Evolutionary conservation across 1,140 invertebrate species (phyloP).

Genomic region (Laupala kohalensis): DNA sequence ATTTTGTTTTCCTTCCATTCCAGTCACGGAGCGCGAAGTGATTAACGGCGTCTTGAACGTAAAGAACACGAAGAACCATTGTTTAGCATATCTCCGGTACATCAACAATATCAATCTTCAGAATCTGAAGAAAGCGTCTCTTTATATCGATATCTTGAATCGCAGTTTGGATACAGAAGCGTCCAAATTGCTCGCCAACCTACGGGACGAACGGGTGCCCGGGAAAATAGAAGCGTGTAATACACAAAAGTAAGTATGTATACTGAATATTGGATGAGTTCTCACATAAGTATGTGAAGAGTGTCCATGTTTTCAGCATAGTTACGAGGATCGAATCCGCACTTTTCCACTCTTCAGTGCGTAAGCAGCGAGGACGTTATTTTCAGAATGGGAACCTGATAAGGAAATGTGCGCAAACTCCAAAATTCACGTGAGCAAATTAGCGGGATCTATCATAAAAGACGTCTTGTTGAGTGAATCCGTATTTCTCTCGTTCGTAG

Average conservation of each 20-base stretch:
- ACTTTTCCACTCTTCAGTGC: too few species aligned
- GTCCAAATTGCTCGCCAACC: conserved; percentile 72
- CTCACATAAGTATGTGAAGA: too few species aligned
- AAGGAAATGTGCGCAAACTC: too few species aligned
- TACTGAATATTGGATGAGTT: too few species aligned
- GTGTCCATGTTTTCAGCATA: too few species aligned
- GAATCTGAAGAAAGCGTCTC: conserved; percentile 81
- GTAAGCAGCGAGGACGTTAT: too few species aligned
- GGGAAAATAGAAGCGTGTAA: conserved; percentile 79
- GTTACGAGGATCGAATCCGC: too few species aligned
- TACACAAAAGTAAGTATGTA: conserved; percentile 57
- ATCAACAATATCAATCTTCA: conserved; percentile 97
- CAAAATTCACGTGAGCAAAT: too few species aligned
- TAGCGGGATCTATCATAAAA: too few species aligned
- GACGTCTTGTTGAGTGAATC: too few species aligned
- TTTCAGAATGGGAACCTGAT: too few species aligned
- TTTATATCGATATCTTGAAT: conserved; percentile 91
- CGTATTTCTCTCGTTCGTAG: too few species aligned
- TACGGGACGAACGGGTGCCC: conserved; percentile 76
- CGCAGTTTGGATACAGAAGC: conserved; percentile 88
- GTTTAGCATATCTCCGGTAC: conserved; percentile 86
- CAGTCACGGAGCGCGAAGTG: conserved; percentile 94
- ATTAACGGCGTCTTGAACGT: conserved; percentile 90
- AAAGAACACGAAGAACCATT: conserved; percentile 91
- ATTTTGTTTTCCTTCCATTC: conserved; percentile 22